Percentiles rank a stretch among this genome's conserved stretches.
Conservation (phyloP, 2,797 vertebrate species). For the Gobio occitaniae region DNA sequence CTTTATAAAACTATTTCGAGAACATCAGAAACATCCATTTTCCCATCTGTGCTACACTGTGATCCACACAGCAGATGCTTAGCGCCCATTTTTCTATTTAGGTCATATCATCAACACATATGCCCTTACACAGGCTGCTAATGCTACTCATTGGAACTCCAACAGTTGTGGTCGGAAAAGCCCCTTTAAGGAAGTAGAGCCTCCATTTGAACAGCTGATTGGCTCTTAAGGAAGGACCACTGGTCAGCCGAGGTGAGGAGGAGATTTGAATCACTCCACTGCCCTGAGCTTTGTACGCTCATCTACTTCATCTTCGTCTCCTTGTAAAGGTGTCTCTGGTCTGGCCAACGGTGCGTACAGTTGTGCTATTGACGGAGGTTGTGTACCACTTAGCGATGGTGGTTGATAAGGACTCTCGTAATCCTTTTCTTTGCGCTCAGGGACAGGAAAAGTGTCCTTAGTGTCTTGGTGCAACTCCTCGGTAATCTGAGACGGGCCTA, state of each 20-base stretch:
- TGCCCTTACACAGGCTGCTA: conserved; percentile 14
- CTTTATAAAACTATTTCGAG: conserved; percentile 73
- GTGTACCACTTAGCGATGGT: conserved; percentile 34
- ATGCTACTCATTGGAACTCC: conserved; percentile 24
- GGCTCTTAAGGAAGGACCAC: conserved; percentile 14
- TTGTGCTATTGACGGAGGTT: conserved; percentile 58
- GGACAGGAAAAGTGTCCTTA: conserved; percentile 50
- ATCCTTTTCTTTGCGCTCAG: conserved; percentile 39
- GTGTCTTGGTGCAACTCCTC: conserved; percentile 51
- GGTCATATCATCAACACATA: conserved; percentile 18
- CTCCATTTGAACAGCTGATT: not conserved
- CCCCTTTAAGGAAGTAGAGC: conserved; percentile 15
- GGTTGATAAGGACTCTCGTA: conserved; percentile 35
- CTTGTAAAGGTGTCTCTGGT: conserved; percentile 63
- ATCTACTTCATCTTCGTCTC: conserved; percentile 72
- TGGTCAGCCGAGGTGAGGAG: conserved; percentile 47
- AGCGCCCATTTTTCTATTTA: conserved; percentile 8
- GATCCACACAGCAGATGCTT: conserved; percentile 80
- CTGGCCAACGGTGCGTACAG: conserved; percentile 68
- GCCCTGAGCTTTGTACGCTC: conserved; percentile 89
- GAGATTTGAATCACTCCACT: conserved; percentile 79
- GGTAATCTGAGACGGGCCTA: conserved; percentile 40
- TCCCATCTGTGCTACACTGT: conserved; percentile 70
- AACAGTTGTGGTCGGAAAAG: conserved; percentile 15
- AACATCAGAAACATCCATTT: conserved; percentile 55